phyloP scores from a whole-genome alignment of 2,797 vertebrate species.

The Danionella dracula region DNA sequence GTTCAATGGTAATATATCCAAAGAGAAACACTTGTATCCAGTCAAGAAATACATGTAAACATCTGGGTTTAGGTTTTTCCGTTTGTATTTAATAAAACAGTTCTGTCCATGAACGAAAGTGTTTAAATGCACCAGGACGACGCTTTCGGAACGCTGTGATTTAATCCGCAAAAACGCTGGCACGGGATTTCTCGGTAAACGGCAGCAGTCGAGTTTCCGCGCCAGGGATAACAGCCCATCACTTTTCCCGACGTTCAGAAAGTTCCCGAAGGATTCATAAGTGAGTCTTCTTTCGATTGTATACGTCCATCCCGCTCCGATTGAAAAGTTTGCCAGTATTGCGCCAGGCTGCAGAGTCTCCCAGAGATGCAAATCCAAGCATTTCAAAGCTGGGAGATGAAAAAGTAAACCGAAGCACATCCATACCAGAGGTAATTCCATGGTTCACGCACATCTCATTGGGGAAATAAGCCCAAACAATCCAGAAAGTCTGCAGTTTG shows the following conservation, averaged over 20 bases:
- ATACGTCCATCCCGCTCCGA: conserved; percentile 59
- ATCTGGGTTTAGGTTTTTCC: conserved; percentile 39
- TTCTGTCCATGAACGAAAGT: conserved; percentile 52
- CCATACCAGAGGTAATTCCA: conserved; percentile 49
- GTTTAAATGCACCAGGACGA: conserved; percentile 46
- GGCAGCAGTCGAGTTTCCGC: conserved; percentile 51
- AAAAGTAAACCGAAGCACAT: conserved; percentile 47
- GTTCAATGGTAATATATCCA: conserved; percentile 29
- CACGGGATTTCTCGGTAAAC: conserved; percentile 34
- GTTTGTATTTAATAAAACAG: conserved; percentile 51
- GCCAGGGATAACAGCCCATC: conserved; percentile 49
- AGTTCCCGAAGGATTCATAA: conserved; percentile 24
- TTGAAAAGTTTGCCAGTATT: conserved; percentile 53
- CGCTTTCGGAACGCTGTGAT: conserved; percentile 35
- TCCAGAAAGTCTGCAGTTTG: background rate
- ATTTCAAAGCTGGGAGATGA: conserved; percentile 46
- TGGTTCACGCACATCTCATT: conserved; percentile 44
- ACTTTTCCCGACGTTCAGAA: conserved; percentile 37
- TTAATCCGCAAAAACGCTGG: conserved; percentile 49
- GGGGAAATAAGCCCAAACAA: conserved; percentile 2
- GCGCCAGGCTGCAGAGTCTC: conserved; percentile 41
- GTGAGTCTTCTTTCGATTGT: conserved; percentile 47
- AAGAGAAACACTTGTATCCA: conserved; percentile 30
- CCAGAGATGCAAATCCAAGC: conserved; percentile 61
- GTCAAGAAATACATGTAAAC: conserved; percentile 38